These are phyloP conservation scores for Momotus momota DNA, from an alignment of 2,797 vertebrate genomes.

Conservation along the genomic window DNA sequence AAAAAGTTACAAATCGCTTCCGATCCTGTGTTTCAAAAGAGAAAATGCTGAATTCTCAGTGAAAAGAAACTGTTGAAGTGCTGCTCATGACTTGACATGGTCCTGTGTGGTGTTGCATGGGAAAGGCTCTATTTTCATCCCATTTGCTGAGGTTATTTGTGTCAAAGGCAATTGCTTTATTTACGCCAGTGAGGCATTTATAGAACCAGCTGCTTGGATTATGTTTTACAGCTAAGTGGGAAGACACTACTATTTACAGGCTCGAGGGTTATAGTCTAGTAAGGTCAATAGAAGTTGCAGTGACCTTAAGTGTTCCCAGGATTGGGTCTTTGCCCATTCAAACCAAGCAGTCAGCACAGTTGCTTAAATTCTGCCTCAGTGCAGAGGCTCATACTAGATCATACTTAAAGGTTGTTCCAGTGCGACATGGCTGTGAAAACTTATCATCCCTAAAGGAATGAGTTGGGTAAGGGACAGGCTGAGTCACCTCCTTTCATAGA, in stretches of 20 bases:
- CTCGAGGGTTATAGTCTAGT: background rate
- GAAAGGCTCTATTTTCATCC: background rate
- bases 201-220: background rate
- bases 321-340: background rate
- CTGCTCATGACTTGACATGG: background rate
- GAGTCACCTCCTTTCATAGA: background rate
- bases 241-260: background rate
- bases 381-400: background rate
- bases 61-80: background rate
- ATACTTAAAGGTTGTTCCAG: background rate
- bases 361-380: background rate
- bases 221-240: background rate
- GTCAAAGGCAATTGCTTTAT: constrained; percentile 28
- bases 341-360: background rate
- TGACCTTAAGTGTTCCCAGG: background rate
- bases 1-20: background rate
- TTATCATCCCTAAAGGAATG: background rate
- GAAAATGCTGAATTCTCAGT: background rate
- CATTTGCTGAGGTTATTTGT: background rate
- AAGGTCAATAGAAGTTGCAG: background rate
- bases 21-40: background rate
- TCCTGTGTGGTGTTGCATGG: background rate
- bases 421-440: background rate
- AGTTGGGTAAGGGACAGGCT: background rate
- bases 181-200: background rate